Percentiles rank a stretch among this genome's conserved stretches.
These are phyloP conservation scores for Lutraria lutraria DNA, from an alignment of 2,888 invertebrate genomes.

Conservation along the genomic window DNA sequence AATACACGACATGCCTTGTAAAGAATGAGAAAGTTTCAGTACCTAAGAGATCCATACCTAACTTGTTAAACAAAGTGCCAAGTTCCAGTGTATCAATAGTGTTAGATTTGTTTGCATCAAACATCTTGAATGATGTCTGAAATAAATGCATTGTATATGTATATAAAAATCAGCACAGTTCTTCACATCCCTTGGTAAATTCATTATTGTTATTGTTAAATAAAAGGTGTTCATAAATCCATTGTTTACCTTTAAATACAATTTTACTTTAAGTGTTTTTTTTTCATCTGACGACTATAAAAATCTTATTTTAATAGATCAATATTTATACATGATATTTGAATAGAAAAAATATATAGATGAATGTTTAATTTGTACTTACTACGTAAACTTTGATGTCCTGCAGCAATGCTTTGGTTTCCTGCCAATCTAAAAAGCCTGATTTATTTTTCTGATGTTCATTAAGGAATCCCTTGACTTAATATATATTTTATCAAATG, in stretches of 20 bases:
- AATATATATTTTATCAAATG: neutral
- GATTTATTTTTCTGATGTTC: slow-evolving; percentile 90
- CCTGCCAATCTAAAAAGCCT: slow-evolving; percentile 95
- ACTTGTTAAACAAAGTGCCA: slow-evolving; percentile 88
- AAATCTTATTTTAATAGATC: too few relatives aligned
- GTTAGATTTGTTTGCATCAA: slow-evolving; percentile 93
- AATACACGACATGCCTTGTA: neutral
- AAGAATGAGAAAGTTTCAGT: neutral
- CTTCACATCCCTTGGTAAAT: too few relatives aligned
- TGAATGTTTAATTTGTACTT: slow-evolving; percentile 70
- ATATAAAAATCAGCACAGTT: too few relatives aligned
- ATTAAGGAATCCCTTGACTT: slow-evolving; percentile 53
- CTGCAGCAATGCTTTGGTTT: slow-evolving; percentile 94
- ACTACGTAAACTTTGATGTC: slow-evolving; percentile 96
- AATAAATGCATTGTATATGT: slow-evolving; percentile 79
- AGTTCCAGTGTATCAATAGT: slow-evolving; percentile 94
- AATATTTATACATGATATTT: too few relatives aligned
- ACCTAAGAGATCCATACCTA: slow-evolving; percentile 76
- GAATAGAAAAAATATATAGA: too few relatives aligned
- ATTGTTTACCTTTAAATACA: too few relatives aligned
- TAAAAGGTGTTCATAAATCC: too few relatives aligned
- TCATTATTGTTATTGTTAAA: too few relatives aligned
- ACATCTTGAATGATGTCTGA: slow-evolving; percentile 94
- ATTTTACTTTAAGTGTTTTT: too few relatives aligned
- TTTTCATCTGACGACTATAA: too few relatives aligned